Percentiles rank a stretch among this genome's conserved stretches.
phyloP scores from a whole-genome alignment of 2,797 vertebrate genomes.

The Danio aesculapii region DNA sequence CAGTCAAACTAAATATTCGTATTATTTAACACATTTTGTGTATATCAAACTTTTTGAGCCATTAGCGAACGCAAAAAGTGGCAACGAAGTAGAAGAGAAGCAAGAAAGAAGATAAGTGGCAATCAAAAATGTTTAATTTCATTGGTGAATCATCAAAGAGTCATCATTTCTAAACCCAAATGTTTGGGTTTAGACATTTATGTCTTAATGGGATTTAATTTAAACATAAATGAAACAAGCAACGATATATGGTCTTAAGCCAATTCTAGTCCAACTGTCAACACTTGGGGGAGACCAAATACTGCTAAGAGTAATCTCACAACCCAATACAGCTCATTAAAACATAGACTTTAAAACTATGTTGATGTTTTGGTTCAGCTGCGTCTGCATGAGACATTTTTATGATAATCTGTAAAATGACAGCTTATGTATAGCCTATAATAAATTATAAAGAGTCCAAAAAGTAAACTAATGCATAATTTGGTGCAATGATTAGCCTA shows the following conservation, averaged over 20 bases:
- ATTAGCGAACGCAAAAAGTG: too few species aligned
- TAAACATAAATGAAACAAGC: neutral
- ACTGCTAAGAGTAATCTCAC: neutral
- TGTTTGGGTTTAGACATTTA: neutral
- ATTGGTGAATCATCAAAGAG: too few species aligned
- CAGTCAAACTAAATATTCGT: too few species aligned
- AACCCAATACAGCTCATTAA: too few species aligned
- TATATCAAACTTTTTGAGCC: neutral
- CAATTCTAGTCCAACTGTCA: constrained; percentile 3
- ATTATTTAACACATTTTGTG: too few species aligned
- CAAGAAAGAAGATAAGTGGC: too few species aligned
- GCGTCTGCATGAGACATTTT: neutral
- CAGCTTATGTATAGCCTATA: too few species aligned
- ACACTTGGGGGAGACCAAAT: constrained; percentile 35
- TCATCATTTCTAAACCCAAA: too few species aligned
- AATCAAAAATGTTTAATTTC: too few species aligned
- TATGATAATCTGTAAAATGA: neutral
- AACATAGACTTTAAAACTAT: neutral
- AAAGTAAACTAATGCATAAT: neutral
- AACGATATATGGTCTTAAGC: neutral
- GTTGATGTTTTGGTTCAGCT: neutral
- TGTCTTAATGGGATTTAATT: neutral
- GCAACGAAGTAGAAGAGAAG: too few species aligned
- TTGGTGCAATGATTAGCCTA: neutral
- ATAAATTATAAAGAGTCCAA: neutral